Conservation (phyloP, 2,888 invertebrate genomes). For the Synergus laeviventris region DNA sequence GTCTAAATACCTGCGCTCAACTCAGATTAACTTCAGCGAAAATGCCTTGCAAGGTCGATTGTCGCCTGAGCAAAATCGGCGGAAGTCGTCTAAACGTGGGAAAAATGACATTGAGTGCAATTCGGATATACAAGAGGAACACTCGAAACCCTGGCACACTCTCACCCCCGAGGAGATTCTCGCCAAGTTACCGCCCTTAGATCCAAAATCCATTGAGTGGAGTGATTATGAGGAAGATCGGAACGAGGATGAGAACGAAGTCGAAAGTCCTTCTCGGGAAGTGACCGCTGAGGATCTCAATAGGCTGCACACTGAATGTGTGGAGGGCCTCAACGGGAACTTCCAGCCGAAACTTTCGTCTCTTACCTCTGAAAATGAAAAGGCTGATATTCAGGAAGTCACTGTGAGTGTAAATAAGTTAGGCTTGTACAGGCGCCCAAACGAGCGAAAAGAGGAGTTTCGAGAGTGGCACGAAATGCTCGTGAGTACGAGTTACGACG, state of each 20-base stretch:
- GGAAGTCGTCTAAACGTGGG: constrained; percentile 43
- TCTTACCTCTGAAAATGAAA: constrained; percentile 51
- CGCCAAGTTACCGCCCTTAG: constrained; percentile 82
- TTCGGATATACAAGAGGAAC: constrained; percentile 51
- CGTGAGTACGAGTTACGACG: constrained; percentile 84
- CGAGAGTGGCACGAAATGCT: constrained; percentile 95
- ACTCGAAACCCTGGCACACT: constrained; percentile 59
- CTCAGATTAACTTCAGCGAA: constrained; percentile 60
- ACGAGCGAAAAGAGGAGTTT: constrained; percentile 79
- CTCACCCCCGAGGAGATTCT: constrained; percentile 81
- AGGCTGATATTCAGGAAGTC: constrained; percentile 51
- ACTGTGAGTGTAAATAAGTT: constrained; percentile 47
- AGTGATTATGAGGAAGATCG: constrained; percentile 65
- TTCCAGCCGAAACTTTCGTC: constrained; percentile 67
- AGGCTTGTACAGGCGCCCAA: constrained; percentile 59
- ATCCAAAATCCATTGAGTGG: constrained; percentile 79
- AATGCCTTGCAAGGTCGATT: constrained; percentile 51
- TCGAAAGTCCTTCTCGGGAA: constrained; percentile 56
- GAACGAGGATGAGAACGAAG: constrained; percentile 53
- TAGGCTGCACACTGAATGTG: constrained; percentile 67
- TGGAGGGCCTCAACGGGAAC: constrained; percentile 73
- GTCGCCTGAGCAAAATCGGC: constrained; percentile 43
- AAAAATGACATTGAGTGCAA: constrained; percentile 40
- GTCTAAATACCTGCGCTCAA: constrained; percentile 68
- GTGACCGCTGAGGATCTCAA: constrained; percentile 66